Base-by-base conservation (phyloP, 2,888 invertebrate species). In the Volucella inflata region DNA sequence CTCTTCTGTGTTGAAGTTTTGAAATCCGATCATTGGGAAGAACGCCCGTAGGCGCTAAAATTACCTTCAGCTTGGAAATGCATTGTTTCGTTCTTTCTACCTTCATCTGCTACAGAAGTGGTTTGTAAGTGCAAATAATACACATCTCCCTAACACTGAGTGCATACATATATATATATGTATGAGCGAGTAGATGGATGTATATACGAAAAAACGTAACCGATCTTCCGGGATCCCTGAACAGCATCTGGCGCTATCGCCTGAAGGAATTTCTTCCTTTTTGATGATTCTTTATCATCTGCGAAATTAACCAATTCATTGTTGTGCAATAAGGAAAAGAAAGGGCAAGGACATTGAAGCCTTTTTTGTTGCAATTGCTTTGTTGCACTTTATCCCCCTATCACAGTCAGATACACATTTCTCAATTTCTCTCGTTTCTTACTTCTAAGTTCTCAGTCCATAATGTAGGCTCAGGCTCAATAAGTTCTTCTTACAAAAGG, bases 281-380 rank as follows among this genome's bases (percentile, higher is more conserved):
- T 46, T 42, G 80, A 67, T 60, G 42, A 67, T 80, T 75, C 75
- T 84, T 55, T 42, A 76, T 84, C 84, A 80, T 84, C 84, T 84
- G 80, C 84, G 79, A 84, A 84, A 84, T 84, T 84, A 84, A 84
- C 84, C 80, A 71, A 80, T 76, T 80, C 80, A 84, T 84, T 84
- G 84, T 84, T 84, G 84, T 84, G 84, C 84, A 84, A 84, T 84
- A 84, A 80, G 71, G 55, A 65, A 71, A 71, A 84, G 84, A 84
- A 80, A 84, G 84, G 79, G 75, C 80, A 75, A 75, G 59, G 80
- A 80, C 80, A 83, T 71, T 42, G 80, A 84, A 84, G 84, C 75
- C 70, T 84, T 78, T 78, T 77, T 60, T 67, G 50, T 46, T 75
- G 11, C 50, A 57, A 16, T 30, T 30, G 42, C 40, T 46, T 30